Evolutionary conservation across 2,888 invertebrate genomes (phyloP).

Genomic region (Sphecodes monilicornis): DNA sequence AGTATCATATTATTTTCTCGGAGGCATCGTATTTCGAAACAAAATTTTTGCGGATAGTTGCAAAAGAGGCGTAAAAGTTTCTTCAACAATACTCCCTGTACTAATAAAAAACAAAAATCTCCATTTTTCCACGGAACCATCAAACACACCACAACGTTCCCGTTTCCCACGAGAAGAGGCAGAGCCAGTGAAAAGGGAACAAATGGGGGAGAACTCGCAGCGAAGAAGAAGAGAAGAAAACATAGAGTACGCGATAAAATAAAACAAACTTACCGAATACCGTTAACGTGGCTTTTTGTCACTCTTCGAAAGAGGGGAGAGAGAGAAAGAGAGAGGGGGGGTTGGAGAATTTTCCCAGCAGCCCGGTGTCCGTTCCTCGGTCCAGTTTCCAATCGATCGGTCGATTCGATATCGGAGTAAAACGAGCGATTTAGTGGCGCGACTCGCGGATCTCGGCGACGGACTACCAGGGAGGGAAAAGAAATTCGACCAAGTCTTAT

Average conservation of each 20-base stretch:
- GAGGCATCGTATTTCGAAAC: too few relatives aligned
- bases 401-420: conserved; percentile 31
- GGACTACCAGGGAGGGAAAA: conserved; percentile 35
- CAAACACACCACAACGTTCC: background rate
- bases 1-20: too few relatives aligned
- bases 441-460: conserved; percentile 50
- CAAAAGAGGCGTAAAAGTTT: background rate
- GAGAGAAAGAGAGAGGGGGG: too few relatives aligned
- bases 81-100: background rate
- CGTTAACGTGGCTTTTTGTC: conserved; percentile 20
- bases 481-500: conserved; percentile 47
- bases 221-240: background rate
- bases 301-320: background rate
- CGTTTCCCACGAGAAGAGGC: background rate
- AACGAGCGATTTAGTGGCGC: conserved; percentile 61
- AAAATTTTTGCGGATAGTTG: too few relatives aligned
- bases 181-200: background rate
- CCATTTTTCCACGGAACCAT: background rate
- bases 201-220: background rate
- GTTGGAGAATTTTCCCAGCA: background rate
- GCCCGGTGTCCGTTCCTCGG: background rate
- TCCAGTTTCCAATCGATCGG: conserved; percentile 42
- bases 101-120: background rate
- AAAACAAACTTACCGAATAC: background rate
- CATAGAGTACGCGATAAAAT: background rate